Conservation (phyloP, 2,113 vertebrate species). For the Vulpes ferrilata region DNA sequence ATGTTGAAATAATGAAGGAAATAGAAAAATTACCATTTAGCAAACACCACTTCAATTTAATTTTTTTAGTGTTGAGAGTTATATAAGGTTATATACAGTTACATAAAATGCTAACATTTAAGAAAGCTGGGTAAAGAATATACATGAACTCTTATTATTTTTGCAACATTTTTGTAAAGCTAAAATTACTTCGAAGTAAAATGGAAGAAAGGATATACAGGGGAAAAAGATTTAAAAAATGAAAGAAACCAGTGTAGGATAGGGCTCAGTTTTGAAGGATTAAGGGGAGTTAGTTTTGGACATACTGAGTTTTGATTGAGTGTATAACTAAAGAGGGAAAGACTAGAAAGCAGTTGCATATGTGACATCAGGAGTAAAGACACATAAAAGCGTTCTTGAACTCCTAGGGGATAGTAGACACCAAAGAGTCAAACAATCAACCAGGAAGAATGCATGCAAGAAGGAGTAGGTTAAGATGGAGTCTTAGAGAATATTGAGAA, state of each 20-base stretch:
- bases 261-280: neutral
- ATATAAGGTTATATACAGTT: neutral
- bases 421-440: neutral
- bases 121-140: neutral
- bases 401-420: neutral
- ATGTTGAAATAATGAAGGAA: neutral
- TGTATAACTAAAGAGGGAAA: neutral
- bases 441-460: neutral
- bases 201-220: neutral
- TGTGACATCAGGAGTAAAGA: neutral
- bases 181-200: neutral
- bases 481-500: neutral
- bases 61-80: neutral
- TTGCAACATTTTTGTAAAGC: neutral
- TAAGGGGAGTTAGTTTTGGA: neutral
- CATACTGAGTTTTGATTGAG: neutral
- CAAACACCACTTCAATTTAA: neutral
- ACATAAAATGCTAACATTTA: neutral
- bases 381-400: neutral
- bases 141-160: neutral
- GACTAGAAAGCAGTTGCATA: neutral
- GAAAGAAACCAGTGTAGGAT: neutral
- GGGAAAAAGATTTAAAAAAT: neutral
- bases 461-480: neutral
- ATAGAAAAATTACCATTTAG: neutral